Evolutionary conservation across 2,888 invertebrate species (phyloP), one percentile per base, ranked within the genome.

Genomic region (Tachystola acroxantha): DNA sequence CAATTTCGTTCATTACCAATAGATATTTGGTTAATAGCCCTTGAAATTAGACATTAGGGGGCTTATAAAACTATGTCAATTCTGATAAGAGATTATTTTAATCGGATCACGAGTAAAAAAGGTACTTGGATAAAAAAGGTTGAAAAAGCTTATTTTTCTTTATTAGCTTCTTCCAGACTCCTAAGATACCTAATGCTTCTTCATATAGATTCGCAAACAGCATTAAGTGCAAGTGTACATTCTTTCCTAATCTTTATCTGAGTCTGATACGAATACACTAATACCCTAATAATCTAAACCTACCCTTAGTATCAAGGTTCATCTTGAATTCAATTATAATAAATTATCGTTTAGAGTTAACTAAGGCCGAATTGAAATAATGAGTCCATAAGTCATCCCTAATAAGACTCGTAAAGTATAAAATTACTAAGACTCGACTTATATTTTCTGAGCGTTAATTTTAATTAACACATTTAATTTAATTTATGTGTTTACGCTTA

Each of bases 341-440:
- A 36, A 40, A 43, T 46, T 37, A 40, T 47, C 34, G 49, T 53
- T 45, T 46, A 49, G 29, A 37, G 37, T 42, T 45, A 37, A 39
- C 33, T 36, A 37, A 33, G 36, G 41, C 37, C 40, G 34, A 27
- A 27, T 30, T 11, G n/a, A 37, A 39, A 39, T 46, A 44, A 52
- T 50, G 46, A 52, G 45, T 40, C 44, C 37, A 49, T 53, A 58
- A 58, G 39, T 58, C 49, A 47, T 45, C 34, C 39, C 42, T 50
- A 53, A 48, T 49, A 43, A 47, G 43, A 45, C 42, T 42, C 16
- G n/a, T 30, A 22, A 10, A 36, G 40, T 29, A 10, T 40, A 36
- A 40, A 36, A 40, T 40, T 40, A 40, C 36, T 30, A 27, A 14
- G 35, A 32, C 35, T 32, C 10, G 26, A 34, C 11, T n/a, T 35